Evolutionary conservation across 2,113 vertebrate species (phyloP).

Genomic region (Callopanchax toddi): DNA sequence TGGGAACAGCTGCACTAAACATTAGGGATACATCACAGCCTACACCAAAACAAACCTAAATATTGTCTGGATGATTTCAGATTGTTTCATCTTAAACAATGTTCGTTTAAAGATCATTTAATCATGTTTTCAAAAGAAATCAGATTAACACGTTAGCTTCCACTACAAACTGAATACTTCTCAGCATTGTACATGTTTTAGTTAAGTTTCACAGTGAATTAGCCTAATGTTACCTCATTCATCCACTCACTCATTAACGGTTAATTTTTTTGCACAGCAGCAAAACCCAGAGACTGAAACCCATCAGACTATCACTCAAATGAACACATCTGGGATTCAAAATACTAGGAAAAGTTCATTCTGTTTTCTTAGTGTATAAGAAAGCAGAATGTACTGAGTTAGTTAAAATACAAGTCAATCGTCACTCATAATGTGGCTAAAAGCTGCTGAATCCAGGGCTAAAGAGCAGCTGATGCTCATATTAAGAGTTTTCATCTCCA

Average conservation of each 20-base stretch:
- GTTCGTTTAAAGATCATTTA: too few relatives aligned
- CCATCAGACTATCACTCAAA: slow-evolving; percentile 25
- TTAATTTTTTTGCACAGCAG: slow-evolving; percentile 56
- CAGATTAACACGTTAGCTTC: too few relatives aligned
- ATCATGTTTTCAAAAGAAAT: too few relatives aligned
- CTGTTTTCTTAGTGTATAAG: neutral
- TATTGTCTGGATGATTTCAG: too few relatives aligned
- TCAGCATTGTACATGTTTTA: too few relatives aligned
- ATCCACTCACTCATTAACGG: slow-evolving; percentile 11
- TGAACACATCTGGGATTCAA: slow-evolving; percentile 31
- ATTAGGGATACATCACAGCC: too few relatives aligned
- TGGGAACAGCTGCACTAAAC: too few relatives aligned
- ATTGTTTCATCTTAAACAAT: too few relatives aligned
- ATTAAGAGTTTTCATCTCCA: slow-evolving; percentile 24
- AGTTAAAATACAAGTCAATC: slow-evolving; percentile 30
- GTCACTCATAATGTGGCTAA: slow-evolving; percentile 32
- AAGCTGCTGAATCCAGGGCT: slow-evolving; percentile 36
- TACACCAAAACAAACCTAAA: too few relatives aligned
- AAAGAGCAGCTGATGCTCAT: slow-evolving; percentile 20
- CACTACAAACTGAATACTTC: too few relatives aligned
- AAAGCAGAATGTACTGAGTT: slow-evolving; percentile 36
- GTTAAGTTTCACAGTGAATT: neutral
- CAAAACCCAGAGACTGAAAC: slow-evolving; percentile 25
- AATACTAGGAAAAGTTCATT: slow-evolving; percentile 12
- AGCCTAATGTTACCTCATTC: neutral